Evolutionary conservation across 2,888 invertebrate species (phyloP), one percentile per base, ranked within the genome.

Genomic region (Loripinus fragilis): DNA sequence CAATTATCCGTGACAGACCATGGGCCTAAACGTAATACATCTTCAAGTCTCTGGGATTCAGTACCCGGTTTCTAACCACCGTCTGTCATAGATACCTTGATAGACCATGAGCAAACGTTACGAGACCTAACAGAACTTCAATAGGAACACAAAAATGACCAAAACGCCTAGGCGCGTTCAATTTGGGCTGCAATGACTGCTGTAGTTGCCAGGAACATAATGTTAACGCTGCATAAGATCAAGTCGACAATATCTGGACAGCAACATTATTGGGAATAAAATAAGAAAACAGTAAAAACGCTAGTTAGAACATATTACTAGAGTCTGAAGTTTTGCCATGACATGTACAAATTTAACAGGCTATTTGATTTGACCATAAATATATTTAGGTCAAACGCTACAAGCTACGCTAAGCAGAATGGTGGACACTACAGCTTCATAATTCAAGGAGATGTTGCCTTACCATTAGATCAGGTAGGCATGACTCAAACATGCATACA

Each of bases 331-430:
- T n/a, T n/a, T n/a, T n/a, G n/a, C n/a, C n/a, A n/a, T n/a, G n/a
- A n/a, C n/a, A n/a, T n/a, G n/a, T n/a, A n/a, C n/a, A n/a, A n/a
- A n/a, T n/a, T n/a, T n/a, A n/a, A n/a, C n/a, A n/a, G n/a, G n/a
- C n/a, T n/a, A n/a, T n/a, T n/a, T n/a, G n/a, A n/a, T n/a, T n/a
- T n/a, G n/a, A n/a, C n/a, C n/a, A n/a, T n/a, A n/a, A n/a, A n/a
- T 33, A 60, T 33, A 33, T 1, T 60, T 33, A 91, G 91, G 91
- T 85, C 88, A 10, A 76, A 69, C n/a, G 85, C 89, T 42, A 89
- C 87, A 3, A 80, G 83, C 1, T 92, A 92, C 80, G 90, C 90
- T 35, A 87, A 84, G 69, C 83, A 88, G 52, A 91, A 91, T 76
- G 90, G 90, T 33, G 91, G 91, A 1, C 68, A 76, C 17, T 92